Base-by-base conservation (phyloP, 92 coral and sea anemone species). In the Meandrina meandrites region DNA sequence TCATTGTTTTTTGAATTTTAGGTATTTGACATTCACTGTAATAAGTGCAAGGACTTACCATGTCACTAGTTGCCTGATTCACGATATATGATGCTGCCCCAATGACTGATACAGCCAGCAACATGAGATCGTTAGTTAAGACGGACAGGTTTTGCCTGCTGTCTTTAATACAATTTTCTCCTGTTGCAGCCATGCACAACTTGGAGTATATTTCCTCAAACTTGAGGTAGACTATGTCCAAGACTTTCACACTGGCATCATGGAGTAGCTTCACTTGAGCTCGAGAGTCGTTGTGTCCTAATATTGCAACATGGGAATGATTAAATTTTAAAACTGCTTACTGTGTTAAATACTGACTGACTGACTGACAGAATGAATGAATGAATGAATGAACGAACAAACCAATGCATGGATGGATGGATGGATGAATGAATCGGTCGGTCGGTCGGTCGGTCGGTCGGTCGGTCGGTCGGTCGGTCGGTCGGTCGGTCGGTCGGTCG, bases 211-310 rank as follows among this genome's bases (percentile, higher is more conserved):
- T 94, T 42, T 95, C 93, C 35, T 93, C 92, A 77, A 92, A 90
- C 82, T 92, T 88, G 69, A 97, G 91, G 81, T 97, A 95, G 37
- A 95, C 97, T 21, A 97, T 91, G 85, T 95, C 98, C 67, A 97
- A 85, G 70, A 97, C 84, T 82, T 97, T 97, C 18, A 91, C 92
- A 62, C 98, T 89, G 81, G 94, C 91, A 76, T 97, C 99, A 71
- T 97, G 98, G 17, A 97, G 93, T 37, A 97, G 84, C 58, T 95
- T 97, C 31, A 97, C 99, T 83, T 97, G 98, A 50, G 98, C 92
- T 45, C 90, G 90, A 19, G 96, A 78, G 81, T 94, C 98, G 81
- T 97, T 97, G 76, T 92, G 96, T 72, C 99, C 99, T 97, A 78
- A 19, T 53, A 74, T 40, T 74, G 27, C n/a, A 22, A 74, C 17